phyloP scores from a whole-genome alignment of 2,797 vertebrate genomes.

The Pangasius macronema region DNA sequence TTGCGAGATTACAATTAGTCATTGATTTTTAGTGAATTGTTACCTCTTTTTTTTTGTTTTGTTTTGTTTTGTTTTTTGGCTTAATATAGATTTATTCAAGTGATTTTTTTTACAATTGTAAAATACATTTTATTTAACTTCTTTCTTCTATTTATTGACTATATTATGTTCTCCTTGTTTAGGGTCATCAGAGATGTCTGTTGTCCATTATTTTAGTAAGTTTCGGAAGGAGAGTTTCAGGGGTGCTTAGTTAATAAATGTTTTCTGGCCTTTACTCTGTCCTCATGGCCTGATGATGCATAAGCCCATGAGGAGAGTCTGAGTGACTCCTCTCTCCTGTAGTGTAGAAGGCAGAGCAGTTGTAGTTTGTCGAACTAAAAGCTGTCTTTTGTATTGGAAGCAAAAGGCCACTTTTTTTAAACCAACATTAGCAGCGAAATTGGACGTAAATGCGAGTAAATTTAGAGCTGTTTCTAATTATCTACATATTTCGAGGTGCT shows the following conservation, averaged over 20 bases:
- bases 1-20: slow-evolving; percentile 60
- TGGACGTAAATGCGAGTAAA: neutral
- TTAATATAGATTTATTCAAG: too few species aligned
- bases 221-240: slow-evolving; percentile 45
- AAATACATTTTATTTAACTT: slow-evolving; percentile 61
- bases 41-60: slow-evolving; percentile 66
- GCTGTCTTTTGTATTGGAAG: slow-evolving; percentile 66
- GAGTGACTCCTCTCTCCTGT: slow-evolving; percentile 68
- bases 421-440: slow-evolving; percentile 24
- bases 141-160: slow-evolving; percentile 82
- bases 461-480: slow-evolving; percentile 43
- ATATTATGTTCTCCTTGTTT: slow-evolving; percentile 71
- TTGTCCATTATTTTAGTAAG: slow-evolving; percentile 57
- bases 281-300: slow-evolving; percentile 54
- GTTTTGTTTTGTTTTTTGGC: slow-evolving; percentile 47
- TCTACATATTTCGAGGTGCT: slow-evolving; percentile 54
- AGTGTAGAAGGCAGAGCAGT: slow-evolving; percentile 73
- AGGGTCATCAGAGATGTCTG: slow-evolving; percentile 69
- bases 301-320: neutral
- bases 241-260: slow-evolving; percentile 64
- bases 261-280: slow-evolving; percentile 48
- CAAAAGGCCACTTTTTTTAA: slow-evolving; percentile 30
- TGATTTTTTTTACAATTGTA: slow-evolving; percentile 60
- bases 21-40: slow-evolving; percentile 65
- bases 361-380: slow-evolving; percentile 70